Base-by-base conservation (phyloP, 2,888 invertebrate genomes). In the Pandemis corylana region DNA sequence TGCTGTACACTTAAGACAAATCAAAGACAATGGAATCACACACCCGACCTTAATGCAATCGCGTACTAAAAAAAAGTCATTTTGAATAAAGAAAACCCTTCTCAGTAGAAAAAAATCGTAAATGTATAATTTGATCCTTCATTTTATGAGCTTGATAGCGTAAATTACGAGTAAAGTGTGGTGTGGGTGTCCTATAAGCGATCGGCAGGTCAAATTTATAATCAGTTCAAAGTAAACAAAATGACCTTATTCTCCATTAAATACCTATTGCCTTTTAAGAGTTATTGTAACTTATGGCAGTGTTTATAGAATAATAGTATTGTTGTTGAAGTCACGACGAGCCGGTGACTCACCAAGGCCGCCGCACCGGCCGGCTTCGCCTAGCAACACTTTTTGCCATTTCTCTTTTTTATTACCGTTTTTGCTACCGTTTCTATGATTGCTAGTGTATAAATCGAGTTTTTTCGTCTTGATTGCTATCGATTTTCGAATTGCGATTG, bases 271-370 rank as follows among this genome's bases (percentile, higher is more conserved):
- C 59, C 59, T 59, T 59, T 59, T 59, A 59, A 59, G 64, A 68
- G 53, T 68, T 65, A 72, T 62, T 46, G 65, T 75, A 75, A 61
- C 51, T 61, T 72, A 71, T 71, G 71, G 49, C 56, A 15, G 13
- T 70, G 74, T 74, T 74, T 74, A 69, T 46, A 69, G 13, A 15
- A 41, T 62, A 41, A 53, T 51, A 65, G 59, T 73, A 68, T 73
- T 73, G 68, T 73, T 67, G 46, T 65, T 7, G 65, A 36, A 65
- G 46, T 65, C 65, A 68, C 44, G 44, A 42, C 28, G 44, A 65
- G n/a, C 41, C n/a, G 46, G 80, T 90, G 91, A 92, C 78, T 92
- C 92, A 91, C 82, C 92, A 92, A 93, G 93, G 93, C 91, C 93
- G 93, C 91, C 93, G 64, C 77, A 89, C 93, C 93, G 92, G 93